Evolutionary conservation across 2,888 invertebrate species (phyloP).

Genomic region (Anorthoa munda): DNA sequence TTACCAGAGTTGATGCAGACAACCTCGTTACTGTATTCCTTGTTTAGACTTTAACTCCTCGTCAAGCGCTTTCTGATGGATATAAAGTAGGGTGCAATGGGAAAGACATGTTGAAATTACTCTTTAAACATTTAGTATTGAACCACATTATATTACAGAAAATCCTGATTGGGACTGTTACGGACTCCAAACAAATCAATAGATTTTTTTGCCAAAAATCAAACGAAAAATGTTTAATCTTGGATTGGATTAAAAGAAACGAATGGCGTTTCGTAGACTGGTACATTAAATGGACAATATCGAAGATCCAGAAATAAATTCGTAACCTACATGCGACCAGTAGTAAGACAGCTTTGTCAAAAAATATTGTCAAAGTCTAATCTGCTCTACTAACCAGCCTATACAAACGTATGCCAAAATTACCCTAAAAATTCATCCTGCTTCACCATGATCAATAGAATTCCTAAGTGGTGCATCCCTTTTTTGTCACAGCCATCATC

Average conservation of each 20-base stretch:
- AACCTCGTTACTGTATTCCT: constrained; percentile 36
- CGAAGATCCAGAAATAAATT: background rate
- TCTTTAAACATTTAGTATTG: constrained; percentile 6
- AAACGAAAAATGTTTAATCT: too few relatives aligned
- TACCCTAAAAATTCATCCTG: constrained; percentile 60
- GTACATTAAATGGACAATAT: background rate
- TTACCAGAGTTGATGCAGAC: constrained; percentile 34
- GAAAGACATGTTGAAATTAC: constrained; percentile 9
- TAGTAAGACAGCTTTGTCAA: background rate
- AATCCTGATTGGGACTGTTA: constrained; percentile 2
- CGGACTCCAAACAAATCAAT: background rate
- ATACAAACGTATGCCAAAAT: constrained; percentile 41
- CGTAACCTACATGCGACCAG: background rate
- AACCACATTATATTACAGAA: background rate
- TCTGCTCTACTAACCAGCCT: constrained; percentile 9
- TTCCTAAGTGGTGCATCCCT: constrained; percentile 81
- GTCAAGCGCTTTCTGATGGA: constrained; percentile 22
- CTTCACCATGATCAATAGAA: constrained; percentile 74
- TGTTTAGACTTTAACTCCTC: constrained; percentile 39
- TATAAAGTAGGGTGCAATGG: constrained; percentile 6
- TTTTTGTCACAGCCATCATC: constrained; percentile 81
- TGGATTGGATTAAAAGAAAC: background rate
- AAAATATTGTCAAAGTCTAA: constrained; percentile 11
- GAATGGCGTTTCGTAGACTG: background rate
- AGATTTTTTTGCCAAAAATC: background rate